These are phyloP conservation scores for Gastracanthus pulcherrimus DNA, from an alignment of 2,888 invertebrate species.

Conservation along the genomic window DNA sequence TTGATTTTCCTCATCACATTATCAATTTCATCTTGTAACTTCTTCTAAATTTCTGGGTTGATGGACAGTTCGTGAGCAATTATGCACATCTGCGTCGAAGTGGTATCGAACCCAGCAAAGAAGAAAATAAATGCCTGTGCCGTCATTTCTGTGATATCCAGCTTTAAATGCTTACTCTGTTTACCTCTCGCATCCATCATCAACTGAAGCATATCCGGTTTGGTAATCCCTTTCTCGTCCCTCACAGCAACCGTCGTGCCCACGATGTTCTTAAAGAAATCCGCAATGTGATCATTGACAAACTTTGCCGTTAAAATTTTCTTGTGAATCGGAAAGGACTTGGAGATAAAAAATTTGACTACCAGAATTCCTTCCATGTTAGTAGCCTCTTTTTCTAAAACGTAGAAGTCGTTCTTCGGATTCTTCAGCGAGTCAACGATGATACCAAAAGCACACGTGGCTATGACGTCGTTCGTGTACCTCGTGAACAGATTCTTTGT, in stretches of 20 bases:
- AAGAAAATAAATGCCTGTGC: too few species aligned
- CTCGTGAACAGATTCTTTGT: constrained; percentile 66
- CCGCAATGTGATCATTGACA: not conserved
- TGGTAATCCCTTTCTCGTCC: constrained; percentile 51
- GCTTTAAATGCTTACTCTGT: too few species aligned
- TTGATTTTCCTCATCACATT: constrained; percentile 62
- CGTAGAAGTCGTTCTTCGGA: too few species aligned
- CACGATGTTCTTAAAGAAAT: too few species aligned
- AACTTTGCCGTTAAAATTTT: constrained; percentile 50
- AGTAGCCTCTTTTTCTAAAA: constrained; percentile 58
- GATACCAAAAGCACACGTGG: constrained; percentile 69
- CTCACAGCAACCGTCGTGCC: constrained; percentile 51
- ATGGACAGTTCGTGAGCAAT: constrained; percentile 65
- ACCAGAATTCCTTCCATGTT: not conserved
- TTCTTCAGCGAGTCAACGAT: constrained; percentile 67
- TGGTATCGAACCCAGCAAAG: too few species aligned
- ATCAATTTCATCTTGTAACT: constrained; percentile 71
- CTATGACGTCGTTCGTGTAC: too few species aligned
- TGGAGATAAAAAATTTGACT: constrained; percentile 55
- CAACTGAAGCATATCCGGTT: constrained; percentile 41
- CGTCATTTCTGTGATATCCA: too few species aligned
- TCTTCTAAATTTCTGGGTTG: constrained; percentile 76
- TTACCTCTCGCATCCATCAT: too few species aligned
- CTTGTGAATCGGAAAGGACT: constrained; percentile 51
- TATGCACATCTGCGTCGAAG: too few species aligned